These are phyloP conservation scores for Otolemur garnettii DNA, from an alignment of 2,113 vertebrate genomes.

Conservation along the genomic window DNA sequence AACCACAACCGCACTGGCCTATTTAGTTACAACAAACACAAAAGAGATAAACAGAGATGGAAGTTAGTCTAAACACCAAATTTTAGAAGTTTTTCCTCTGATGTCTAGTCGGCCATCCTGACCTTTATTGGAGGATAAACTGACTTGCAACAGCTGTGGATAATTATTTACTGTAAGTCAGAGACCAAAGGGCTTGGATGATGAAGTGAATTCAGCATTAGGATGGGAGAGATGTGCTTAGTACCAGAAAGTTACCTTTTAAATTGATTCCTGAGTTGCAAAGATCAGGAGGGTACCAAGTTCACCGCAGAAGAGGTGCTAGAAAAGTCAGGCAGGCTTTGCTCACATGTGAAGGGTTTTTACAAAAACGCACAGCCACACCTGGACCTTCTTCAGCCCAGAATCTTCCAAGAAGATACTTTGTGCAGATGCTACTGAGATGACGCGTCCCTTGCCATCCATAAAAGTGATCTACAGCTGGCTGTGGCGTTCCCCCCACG, in stretches of 20 bases:
- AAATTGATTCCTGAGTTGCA: conserved; percentile 50
- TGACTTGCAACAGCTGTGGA: conserved; percentile 75
- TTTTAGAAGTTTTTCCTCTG: conserved; percentile 79
- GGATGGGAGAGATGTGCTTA: conserved; percentile 51
- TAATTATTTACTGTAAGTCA: conserved; percentile 77
- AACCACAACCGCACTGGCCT: conserved; percentile 73
- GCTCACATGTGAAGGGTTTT: conserved; percentile 40
- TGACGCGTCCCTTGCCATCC: conserved; percentile 77
- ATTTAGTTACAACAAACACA: conserved; percentile 78
- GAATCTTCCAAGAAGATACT: conserved; percentile 80
- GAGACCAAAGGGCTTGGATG: conserved; percentile 72
- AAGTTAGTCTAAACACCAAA: conserved; percentile 83
- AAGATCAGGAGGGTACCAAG: background rate
- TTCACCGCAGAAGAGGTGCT: conserved; percentile 39
- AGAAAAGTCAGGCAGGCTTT: conserved; percentile 55
- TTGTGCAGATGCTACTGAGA: conserved; percentile 79
- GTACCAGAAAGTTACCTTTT: background rate
- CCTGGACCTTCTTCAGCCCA: conserved; percentile 63
- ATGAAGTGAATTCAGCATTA: conserved; percentile 48
- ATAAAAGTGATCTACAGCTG: conserved; percentile 84
- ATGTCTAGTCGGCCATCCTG: conserved; percentile 76
- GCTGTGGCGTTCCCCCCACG: conserved; percentile 80
- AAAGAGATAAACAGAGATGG: conserved; percentile 82
- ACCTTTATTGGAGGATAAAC: conserved; percentile 81
- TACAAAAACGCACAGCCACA: conserved; percentile 26